Evolutionary conservation across 1,140 invertebrate species (phyloP).

Genomic region (Drosophila azteca): DNA sequence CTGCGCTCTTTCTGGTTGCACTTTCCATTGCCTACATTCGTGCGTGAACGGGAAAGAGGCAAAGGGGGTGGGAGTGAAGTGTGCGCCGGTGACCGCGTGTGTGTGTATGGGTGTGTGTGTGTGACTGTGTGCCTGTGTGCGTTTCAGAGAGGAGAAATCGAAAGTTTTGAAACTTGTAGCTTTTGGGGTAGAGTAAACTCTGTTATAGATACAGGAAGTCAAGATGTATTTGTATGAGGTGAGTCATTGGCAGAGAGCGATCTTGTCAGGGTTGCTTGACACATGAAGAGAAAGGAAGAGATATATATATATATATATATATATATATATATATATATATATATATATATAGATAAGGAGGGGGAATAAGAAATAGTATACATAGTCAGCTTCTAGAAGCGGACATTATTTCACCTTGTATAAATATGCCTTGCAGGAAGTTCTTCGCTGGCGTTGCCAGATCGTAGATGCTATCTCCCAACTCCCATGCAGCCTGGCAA

Average conservation of each 20-base stretch:
- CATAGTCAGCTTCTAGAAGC: no score
- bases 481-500: slow-evolving; percentile 20
- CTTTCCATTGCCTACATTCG: slow-evolving; percentile 68
- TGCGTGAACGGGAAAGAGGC: slow-evolving; percentile 27
- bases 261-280: no score
- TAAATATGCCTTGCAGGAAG: no score
- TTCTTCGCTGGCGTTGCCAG: slow-evolving; percentile 56
- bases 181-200: slow-evolving; percentile 48
- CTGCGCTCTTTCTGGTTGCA: slow-evolving; percentile 64
- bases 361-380: no score
- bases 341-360: no score
- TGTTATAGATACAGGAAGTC: slow-evolving; percentile 73
- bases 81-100: neutral
- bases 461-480: slow-evolving; percentile 6
- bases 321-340: no score
- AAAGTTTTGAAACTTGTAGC: slow-evolving; percentile 58
- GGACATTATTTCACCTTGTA: no score
- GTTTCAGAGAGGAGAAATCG: slow-evolving; percentile 33
- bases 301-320: no score
- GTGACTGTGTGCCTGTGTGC: slow-evolving; percentile 8
- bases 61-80: neutral
- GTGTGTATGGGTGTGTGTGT: slow-evolving; percentile 16
- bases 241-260: no score
- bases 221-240: no score
- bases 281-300: no score